Base-by-base conservation (phyloP, 2,888 invertebrate species). In the Neoascia interrupta region DNA sequence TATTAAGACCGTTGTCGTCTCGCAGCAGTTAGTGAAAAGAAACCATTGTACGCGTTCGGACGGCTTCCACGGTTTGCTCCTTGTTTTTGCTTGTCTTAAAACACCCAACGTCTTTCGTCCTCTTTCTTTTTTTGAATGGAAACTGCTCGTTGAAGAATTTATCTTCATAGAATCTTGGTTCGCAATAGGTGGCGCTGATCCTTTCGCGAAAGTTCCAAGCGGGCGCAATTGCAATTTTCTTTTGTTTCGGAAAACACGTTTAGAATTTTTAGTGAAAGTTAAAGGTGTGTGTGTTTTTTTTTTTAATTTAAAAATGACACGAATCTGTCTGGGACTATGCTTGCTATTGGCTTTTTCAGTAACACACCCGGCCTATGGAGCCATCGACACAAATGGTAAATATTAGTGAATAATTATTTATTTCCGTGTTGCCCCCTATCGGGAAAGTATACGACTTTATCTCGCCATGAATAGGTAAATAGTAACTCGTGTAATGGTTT, bases 1-100 rank as follows among this genome's bases (percentile, higher is more conserved):
- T 70, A 53, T 60, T 64, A 66, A 76, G 76, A 66, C 58, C 34
- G 53, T 58, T 72, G 63, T 53, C 58, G 64, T 28, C 45, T 60
- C n/a, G 34, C 47, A 28, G 37, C 64, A 23, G 45, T 76, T 72
- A 76, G 76, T 72, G 11, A 54, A 76, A 56, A 21, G 23, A 75
- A 56, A 19, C 49, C 51, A 53, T 54, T 72, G 51, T 43, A 43
- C 56, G 61, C 37, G 56, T 53, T 43, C 75, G 63, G 56, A 69
- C 70, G 63, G 28, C 5, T 58, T 58, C 26, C 36, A 39, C 49
- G 34, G n/a, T 37, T 13, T 36, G 23, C 41, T 51, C 51, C 56
- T 36, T 56, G 54, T 19, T 18, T 10, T n/a, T n/a, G 4, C 6
- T 47, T 34, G 19, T 19, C 28, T 37, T 8, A 1, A n/a, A n/a